Base-by-base conservation (phyloP, 1,140 invertebrate species). In the Papilio glaucus region DNA sequence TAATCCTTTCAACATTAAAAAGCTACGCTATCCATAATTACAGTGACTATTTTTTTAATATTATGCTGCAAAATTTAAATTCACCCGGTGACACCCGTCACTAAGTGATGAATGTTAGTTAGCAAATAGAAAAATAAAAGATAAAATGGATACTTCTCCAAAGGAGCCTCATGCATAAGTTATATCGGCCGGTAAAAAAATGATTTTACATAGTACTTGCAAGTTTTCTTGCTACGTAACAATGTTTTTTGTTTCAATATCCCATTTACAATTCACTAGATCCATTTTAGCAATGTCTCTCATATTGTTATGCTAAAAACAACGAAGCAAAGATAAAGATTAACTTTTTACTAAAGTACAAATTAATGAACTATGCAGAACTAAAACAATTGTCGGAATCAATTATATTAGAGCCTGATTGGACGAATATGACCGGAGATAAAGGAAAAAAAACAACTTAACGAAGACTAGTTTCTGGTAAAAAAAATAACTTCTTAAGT, bases 151-250 rank as follows among this genome's bases (percentile, higher is more conserved):
- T 63, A 88, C 80, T 53, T 33, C 9, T 13, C 33, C 76, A 70
- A 77, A 73, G 83, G 79, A 71, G 76, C 74, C 87, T 92, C 83
- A 90, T 92, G 88, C 88, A 92, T 92, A 88, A 90, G 90, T 86
- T 84, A 91, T 90, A 89, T 86, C 84, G 84, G 82, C 80, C 80
- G 78, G 78, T 87, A 92, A 92, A 90, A 90, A 90, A 88, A 90
- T 85, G 85, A 90, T 92, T 92, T 92, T 88, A 81, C 83, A 85
- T 85, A 79, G 76, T 81, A 63, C 77, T 80, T 79, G 82, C 80
- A 82, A 65, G 33, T 65, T 84, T 80, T 77, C 78, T 77, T 75
- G 83, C 85, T 85, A 87, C 82, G 89, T 88, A 80, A 86, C 82
- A 83, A 85, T 79, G 80, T 81, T 84, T 79, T 76, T 73, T 62